Base-by-base conservation (phyloP, 2,888 invertebrate species). In the Nipponacmea schrenckii region DNA sequence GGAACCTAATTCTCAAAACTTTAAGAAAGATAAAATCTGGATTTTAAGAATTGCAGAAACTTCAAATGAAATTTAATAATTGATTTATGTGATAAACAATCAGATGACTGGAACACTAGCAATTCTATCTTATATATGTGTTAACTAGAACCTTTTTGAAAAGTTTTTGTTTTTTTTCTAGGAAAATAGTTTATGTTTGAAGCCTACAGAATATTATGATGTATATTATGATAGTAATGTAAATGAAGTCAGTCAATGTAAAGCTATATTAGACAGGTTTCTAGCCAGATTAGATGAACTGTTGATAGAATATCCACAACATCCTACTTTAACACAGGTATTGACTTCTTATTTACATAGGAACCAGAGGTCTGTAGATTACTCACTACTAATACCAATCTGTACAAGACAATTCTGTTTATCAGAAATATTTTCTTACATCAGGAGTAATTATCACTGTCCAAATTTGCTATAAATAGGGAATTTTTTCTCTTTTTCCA, bases 201-300 rank as follows among this genome's bases (percentile, higher is more conserved):
- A 62, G 20, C 27, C 31, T 10, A 15, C 62, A 26, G 67, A 74
- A 50, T 68, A 66, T n/a, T 82, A 81, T 74, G 83, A 97, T 86
- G 95, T 96, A 87, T 98, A 98, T 86, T 93, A 92, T 77, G 95
- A 96, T 79, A 89, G 95, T 0, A 95, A 96, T 89, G 92, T 96
- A 0, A 90, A 92, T 0, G 95, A 96, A 89, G 93, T 94, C 0
- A 92, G 92, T 69, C 91, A 92, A 67, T 94, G 95, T 81, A 90
- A 92, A 14, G 92, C 93, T 1, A 89, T 96, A 8, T 88, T 97
- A 71, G 91, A 92, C 15, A 90, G 90, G 71, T 91, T 96, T n/a
- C 91, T 91, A 74, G 86, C 88, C 1, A 91, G 92, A 67, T 79
- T 88, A 4, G 88, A 90, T 14, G 91, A 92, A 64, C 89, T 97